phyloP scores from a whole-genome alignment of 2,113 vertebrate species.

The Ophthalmolycus amberensis region DNA sequence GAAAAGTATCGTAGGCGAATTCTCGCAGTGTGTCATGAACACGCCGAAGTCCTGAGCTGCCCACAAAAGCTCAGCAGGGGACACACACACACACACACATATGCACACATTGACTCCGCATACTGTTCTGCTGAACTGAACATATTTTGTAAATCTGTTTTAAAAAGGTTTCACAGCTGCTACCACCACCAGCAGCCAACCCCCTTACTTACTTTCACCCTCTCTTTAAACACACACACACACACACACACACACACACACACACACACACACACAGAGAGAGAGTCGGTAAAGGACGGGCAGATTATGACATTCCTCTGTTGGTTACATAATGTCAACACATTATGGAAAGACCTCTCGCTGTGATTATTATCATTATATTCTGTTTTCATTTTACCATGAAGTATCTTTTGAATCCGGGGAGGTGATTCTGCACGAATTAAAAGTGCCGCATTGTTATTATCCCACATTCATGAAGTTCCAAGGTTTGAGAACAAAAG shows the following conservation, averaged over 20 bases:
- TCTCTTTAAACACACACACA: neutral
- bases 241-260: neutral
- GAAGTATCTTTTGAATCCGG: conserved; percentile 5
- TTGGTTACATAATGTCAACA: conserved; percentile 44
- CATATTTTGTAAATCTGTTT: conserved; percentile 39
- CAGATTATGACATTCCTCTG: conserved; percentile 23
- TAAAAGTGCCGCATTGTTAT: neutral
- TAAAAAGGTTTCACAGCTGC: conserved; percentile 14
- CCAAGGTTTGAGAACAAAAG: conserved; percentile 1
- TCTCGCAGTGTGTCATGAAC: conserved; percentile 17
- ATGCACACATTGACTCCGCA: conserved; percentile 20
- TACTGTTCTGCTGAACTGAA: conserved; percentile 21
- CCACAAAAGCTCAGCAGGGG: conserved; percentile 32
- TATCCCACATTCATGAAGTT: conserved; percentile 1
- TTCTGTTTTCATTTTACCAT: conserved; percentile 9
- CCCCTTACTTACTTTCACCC: neutral
- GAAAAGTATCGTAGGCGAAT: conserved; percentile 13
- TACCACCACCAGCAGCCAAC: conserved; percentile 3
- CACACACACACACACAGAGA: neutral
- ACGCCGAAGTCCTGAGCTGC: conserved; percentile 17
- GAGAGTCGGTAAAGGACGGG: neutral
- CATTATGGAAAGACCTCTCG: conserved; percentile 26
- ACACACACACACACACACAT: neutral
- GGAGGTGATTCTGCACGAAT: neutral
- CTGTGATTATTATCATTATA: conserved; percentile 22